Conservation (phyloP, 23 tunicate genomes). For the Oikopleura dioica region DNA sequence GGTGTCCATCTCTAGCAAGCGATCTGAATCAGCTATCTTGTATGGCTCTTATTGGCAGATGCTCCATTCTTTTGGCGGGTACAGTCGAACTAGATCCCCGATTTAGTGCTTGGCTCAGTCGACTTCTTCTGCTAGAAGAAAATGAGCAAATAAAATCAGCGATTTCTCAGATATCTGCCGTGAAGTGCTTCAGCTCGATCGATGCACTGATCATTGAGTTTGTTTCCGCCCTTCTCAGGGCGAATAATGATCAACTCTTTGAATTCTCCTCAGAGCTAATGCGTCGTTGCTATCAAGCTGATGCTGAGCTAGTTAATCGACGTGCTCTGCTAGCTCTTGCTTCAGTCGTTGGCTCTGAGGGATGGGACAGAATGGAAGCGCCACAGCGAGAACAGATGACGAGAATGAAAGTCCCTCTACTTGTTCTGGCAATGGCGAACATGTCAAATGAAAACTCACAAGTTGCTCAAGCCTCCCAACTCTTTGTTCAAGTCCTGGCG, state of each 20-base stretch:
- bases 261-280: background rate
- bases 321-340: background rate
- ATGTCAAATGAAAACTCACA: background rate
- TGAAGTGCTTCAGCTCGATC: background rate
- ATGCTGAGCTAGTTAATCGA: background rate
- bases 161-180: background rate
- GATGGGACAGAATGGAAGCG: background rate
- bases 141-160: background rate
- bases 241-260: background rate
- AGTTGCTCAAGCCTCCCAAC: background rate
- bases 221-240: background rate
- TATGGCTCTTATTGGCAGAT: background rate
- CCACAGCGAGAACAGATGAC: background rate
- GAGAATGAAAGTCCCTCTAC: background rate
- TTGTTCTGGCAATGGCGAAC: background rate
- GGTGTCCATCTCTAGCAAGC: background rate
- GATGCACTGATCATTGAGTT: background rate
- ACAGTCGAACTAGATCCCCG: background rate
- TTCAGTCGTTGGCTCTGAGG: background rate
- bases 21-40: background rate
- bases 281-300: background rate
- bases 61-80: background rate
- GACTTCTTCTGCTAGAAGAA: background rate
- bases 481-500: background rate
- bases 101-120: background rate